Percentiles rank a stretch among this genome's conserved stretches.
Conservation (phyloP, 2,888 invertebrate species). For the Eilema griseolum region DNA sequence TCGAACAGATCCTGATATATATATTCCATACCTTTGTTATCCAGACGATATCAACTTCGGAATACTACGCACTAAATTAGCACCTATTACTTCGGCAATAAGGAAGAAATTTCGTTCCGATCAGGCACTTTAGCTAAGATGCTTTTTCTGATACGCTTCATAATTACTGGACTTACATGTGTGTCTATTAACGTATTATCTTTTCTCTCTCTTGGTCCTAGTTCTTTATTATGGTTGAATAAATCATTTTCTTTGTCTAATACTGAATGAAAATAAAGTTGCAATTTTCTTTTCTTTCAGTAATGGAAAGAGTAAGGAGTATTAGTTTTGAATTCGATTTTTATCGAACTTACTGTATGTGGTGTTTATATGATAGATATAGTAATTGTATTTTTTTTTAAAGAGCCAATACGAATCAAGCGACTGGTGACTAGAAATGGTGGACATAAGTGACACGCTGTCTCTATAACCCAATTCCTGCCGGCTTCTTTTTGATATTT, state of each 20-base stretch:
- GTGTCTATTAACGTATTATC: slow-evolving; percentile 18
- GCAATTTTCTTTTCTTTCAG: background rate
- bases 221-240: slow-evolving; percentile 16
- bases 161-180: slow-evolving; percentile 42
- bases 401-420: no score
- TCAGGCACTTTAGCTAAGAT: slow-evolving; percentile 20
- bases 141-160: slow-evolving; percentile 40
- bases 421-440: background rate
- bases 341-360: no score
- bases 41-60: slow-evolving; percentile 35
- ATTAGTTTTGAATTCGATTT: background rate
- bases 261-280: slow-evolving; percentile 1
- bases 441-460: no score
- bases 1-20: slow-evolving; percentile 35
- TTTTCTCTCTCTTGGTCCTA: slow-evolving; percentile 19
- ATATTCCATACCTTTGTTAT: slow-evolving; percentile 48
- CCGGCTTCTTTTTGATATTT: no score
- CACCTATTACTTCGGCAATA: slow-evolving; percentile 16
- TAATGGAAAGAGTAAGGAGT: background rate
- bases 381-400: no score
- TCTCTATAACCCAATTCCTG: no score
- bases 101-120: slow-evolving; percentile 17
- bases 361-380: background rate
- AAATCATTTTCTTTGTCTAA: slow-evolving; percentile 7
- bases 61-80: slow-evolving; percentile 20